phyloP scores from a whole-genome alignment of 2,797 vertebrate genomes.

The Lagodon rhomboides region DNA sequence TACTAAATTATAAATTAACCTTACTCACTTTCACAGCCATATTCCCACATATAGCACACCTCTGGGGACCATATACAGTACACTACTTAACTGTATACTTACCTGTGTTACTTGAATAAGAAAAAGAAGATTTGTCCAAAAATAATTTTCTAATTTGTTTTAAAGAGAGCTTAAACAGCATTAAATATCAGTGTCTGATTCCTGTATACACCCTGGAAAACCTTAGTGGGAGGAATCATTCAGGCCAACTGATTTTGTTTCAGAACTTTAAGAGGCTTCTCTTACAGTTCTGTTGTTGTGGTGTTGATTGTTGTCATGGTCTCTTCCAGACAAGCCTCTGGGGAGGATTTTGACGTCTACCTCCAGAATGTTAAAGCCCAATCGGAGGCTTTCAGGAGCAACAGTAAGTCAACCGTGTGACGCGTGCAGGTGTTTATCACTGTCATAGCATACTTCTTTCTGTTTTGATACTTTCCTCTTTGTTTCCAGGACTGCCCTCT shows the following conservation, averaged over 20 bases:
- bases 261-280: neutral
- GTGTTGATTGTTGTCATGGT: neutral
- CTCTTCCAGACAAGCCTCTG: conserved; percentile 84
- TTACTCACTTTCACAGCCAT: too few relatives aligned
- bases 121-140: too few relatives aligned
- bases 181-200: too few relatives aligned
- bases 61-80: too few relatives aligned
- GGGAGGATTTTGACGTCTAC: conserved; percentile 91
- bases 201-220: neutral
- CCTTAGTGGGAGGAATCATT: neutral
- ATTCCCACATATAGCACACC: too few relatives aligned
- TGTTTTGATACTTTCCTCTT: neutral
- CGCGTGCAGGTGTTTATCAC: too few relatives aligned
- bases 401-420: conserved; percentile 87
- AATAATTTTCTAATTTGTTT: too few relatives aligned
- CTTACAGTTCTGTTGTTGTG: neutral
- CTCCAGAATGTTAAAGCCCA: conserved; percentile 92
- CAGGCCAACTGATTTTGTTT: neutral
- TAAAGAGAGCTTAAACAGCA: too few relatives aligned
- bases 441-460: neutral
- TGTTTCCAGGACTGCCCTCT: conserved; percentile 89
- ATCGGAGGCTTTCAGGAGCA: conserved; percentile 93
- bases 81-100: too few relatives aligned
- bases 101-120: too few relatives aligned
- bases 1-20: too few relatives aligned